Evolutionary conservation across 2,797 vertebrate species (phyloP), one percentile per base, ranked within the genome.

Genomic region (Taeniopygia guttata): DNA sequence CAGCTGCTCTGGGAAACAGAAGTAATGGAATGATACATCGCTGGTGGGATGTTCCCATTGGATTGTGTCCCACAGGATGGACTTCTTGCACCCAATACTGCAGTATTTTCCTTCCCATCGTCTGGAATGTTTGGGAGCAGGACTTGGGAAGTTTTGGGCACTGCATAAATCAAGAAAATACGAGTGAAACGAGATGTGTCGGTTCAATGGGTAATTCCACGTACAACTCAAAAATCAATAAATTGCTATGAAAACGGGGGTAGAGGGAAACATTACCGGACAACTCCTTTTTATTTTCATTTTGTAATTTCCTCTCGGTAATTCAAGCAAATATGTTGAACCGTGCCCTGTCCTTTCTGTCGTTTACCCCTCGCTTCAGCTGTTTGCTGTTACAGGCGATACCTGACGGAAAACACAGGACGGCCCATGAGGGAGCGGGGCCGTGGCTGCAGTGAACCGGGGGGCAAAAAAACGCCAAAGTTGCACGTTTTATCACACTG

Each of bases 51-150:
- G 51, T 3, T 60, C 46, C 38, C 60, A 19, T 3, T 2, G 7
- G 8, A n/a, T 10, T 14, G 16, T 3, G 7, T 34, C 52, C 36
- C 49, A 5, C 34, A 13, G 51, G 32, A 52, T 15, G 10, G 77
- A 21, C 32, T 30, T 36, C 60, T 55, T 20, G 40, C n/a, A 45
- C 27, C 60, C 60, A 64, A 8, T 5, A 26, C 13, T 20, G 34
- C n/a, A 27, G 2, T 16, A 9, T 40, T 84, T 82, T 58, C 22
- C 25, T 36, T 74, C 30, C 15, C 13, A 1, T 11, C 26, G 27
- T 8, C 22, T 0, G 4, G 9, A 30, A 36, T 0, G 1, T 52
- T 34, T 21, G 45, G 38, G 34, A 64, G 43, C 0, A 0, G 9
- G 51, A 40, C 36, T 32, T 4, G 36, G 59, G 46, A 22, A 16